Percentiles rank a stretch among this genome's conserved stretches.
Conservation (phyloP, 1,140 invertebrate genomes). For the Nasonia vitripennis region DNA sequence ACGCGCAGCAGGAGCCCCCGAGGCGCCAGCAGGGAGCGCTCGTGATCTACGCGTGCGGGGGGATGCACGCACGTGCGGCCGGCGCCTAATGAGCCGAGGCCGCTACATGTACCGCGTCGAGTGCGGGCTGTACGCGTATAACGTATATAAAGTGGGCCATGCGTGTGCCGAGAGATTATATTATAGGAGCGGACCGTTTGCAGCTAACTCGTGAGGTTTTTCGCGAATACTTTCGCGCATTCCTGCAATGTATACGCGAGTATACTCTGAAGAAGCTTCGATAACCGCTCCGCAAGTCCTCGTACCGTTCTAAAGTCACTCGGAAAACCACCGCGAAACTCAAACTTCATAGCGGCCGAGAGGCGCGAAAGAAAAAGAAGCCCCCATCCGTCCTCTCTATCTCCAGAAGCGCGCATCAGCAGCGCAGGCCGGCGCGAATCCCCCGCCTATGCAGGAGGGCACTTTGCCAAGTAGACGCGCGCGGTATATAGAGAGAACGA, state of each 20-base stretch:
- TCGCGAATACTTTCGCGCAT: no score
- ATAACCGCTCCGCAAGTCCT: no score
- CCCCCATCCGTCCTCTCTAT: neutral
- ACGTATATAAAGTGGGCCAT: neutral
- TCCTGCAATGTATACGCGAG: no score
- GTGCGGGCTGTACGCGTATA: neutral
- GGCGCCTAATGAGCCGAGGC: conserved; percentile 13
- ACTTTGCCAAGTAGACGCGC: conserved; percentile 63
- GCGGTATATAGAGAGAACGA: conserved; percentile 53
- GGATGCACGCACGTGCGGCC: conserved; percentile 6
- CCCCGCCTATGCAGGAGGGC: conserved; percentile 48
- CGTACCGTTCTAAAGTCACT: neutral
- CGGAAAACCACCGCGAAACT: neutral
- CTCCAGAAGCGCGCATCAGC: neutral
- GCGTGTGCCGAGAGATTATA: no score
- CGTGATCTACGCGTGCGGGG: neutral
- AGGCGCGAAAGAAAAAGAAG: neutral
- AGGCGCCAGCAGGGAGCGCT: neutral
- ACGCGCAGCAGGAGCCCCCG: neutral
- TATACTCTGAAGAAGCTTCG: no score
- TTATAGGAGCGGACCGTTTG: no score
- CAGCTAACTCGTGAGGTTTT: no score
- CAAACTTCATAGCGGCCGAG: neutral
- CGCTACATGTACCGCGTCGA: neutral
- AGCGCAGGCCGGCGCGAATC: neutral